These are phyloP conservation scores for Umimayanthus chanpuru DNA, from an alignment of 92 coral and sea anemone species.

Conservation along the genomic window DNA sequence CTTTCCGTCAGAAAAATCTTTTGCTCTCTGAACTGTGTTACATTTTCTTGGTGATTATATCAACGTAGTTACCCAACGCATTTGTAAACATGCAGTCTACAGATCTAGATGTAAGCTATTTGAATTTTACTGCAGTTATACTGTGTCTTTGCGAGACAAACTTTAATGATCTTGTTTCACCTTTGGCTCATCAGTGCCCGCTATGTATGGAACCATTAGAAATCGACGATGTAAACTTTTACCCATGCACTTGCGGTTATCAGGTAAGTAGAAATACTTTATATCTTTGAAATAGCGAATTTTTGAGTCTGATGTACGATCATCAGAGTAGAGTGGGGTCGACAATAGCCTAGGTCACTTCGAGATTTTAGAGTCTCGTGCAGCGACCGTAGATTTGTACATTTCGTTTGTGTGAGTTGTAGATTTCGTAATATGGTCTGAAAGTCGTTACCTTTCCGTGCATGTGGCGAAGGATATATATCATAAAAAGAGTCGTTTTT, in stretches of 20 bases:
- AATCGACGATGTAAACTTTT: conserved; percentile 98
- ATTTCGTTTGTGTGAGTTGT: conserved; percentile 12
- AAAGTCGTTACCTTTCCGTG: background rate
- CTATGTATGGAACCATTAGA: conserved; percentile 99
- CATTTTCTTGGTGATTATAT: conserved; percentile 17
- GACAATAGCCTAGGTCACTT: background rate
- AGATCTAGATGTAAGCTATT: conserved; percentile 61
- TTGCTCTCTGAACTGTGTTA: conserved; percentile 24
- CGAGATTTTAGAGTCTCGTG: background rate
- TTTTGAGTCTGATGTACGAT: background rate
- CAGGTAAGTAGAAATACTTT: conserved; percentile 64
- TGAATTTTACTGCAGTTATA: background rate
- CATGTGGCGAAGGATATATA: background rate
- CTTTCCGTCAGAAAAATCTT: conserved; percentile 15
- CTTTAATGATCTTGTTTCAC: conserved; percentile 11
- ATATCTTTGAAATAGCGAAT: background rate
- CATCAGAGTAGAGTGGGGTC: background rate
- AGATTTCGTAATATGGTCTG: conserved; percentile 31
- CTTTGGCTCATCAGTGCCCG: conserved; percentile 75
- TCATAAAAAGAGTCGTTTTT: background rate
- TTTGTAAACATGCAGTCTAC: conserved; percentile 64
- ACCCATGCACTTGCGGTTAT: conserved; percentile 98
- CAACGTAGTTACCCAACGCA: conserved; percentile 7
- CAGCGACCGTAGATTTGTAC: too few relatives aligned
- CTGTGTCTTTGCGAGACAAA: background rate